Percentiles rank a stretch among this genome's conserved stretches.
Conservation (phyloP, 2,888 invertebrate species). For the Ichneumoninae sp. region DNA sequence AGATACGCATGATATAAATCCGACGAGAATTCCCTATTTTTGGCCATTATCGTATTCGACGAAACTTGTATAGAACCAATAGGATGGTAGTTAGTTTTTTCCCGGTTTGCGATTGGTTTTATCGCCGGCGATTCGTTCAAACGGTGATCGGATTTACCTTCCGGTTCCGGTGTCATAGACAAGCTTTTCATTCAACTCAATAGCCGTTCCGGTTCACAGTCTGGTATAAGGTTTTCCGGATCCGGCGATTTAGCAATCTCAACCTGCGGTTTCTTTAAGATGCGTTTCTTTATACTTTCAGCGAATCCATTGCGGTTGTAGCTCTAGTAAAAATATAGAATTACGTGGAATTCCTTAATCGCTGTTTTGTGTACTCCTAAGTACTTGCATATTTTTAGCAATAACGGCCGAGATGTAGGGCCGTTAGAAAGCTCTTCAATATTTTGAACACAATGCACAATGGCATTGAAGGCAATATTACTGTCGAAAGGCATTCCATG, state of each 20-base stretch:
- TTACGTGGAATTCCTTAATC: conserved; percentile 10
- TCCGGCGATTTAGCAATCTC: not conserved
- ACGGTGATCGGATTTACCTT: not conserved
- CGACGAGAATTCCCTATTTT: conserved; percentile 6
- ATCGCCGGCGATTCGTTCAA: not conserved
- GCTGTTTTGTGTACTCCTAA: conserved; percentile 8
- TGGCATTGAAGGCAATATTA: not conserved
- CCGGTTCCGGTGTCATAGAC: conserved; percentile 7
- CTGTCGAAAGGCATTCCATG: conserved; percentile 12
- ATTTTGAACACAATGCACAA: conserved; percentile 4
- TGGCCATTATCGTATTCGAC: not conserved
- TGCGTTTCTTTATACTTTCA: not conserved
- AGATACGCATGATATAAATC: conserved; percentile 1
- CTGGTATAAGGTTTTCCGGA: not conserved
- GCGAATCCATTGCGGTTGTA: conserved; percentile 1
- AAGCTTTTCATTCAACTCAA: not conserved
- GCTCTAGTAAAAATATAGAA: conserved; percentile 31
- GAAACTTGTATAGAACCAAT: not conserved
- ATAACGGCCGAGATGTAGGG: not conserved
- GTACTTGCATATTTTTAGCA: conserved; percentile 20
- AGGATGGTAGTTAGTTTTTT: not conserved
- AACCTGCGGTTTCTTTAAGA: not conserved
- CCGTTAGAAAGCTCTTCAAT: conserved; percentile 11
- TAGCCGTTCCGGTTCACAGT: conserved; percentile 5
- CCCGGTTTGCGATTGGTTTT: not conserved